These are phyloP conservation scores for honey bee (Apis mellifera) DNA, from an alignment of 1,140 invertebrate species.

Conservation along the genomic window Amel_HAv3.1 CM009931.2:12914501-12915000, in stretches of 20 bases:
- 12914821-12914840: no score
- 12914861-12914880: no score
- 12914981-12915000: no score
- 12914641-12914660: slow-evolving; percentile 22
- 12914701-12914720: slow-evolving; percentile 3
- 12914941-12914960: no score
- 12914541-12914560: slow-evolving; percentile 19
- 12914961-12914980: no score
- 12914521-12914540: slow-evolving; percentile 18
- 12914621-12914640: slow-evolving; percentile 33
- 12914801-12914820: neutral
- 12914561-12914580: slow-evolving; percentile 50
- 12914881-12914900: no score
- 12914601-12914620: slow-evolving; percentile 43
- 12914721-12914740: neutral
- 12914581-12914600: slow-evolving; percentile 52
- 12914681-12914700: slow-evolving; percentile 24
- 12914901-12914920: no score
- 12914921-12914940: no score
- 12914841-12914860: no score
- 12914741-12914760: neutral
- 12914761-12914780: no score
- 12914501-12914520: slow-evolving; percentile 38
- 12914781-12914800: neutral
- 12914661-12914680: slow-evolving; percentile 25